Percentiles rank a stretch among this genome's conserved stretches.
phyloP scores from a whole-genome alignment of 2,888 invertebrate genomes.

The Syritta pipiens region DNA sequence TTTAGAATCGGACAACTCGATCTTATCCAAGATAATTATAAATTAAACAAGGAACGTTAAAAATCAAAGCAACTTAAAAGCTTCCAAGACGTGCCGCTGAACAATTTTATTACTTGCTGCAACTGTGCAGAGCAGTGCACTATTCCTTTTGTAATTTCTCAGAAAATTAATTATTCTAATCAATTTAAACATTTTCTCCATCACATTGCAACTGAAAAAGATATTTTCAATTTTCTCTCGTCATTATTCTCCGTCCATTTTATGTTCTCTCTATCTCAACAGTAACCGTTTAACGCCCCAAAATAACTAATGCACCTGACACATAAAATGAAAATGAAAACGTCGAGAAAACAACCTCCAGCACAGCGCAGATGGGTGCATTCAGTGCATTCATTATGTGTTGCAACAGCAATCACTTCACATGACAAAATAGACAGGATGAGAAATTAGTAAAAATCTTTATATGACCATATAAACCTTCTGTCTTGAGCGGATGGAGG shows the following conservation, averaged over 20 bases:
- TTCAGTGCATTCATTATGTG: slow-evolving; percentile 7
- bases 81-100: too few species aligned
- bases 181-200: slow-evolving; percentile 9
- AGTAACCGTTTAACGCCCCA: neutral
- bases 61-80: too few species aligned
- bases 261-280: neutral
- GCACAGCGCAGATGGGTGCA: slow-evolving; percentile 1
- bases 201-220: neutral
- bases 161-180: slow-evolving; percentile 7
- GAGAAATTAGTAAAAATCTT: slow-evolving; percentile 27
- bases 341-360: neutral
- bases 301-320: slow-evolving; percentile 22
- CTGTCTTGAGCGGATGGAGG: neutral
- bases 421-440: slow-evolving; percentile 20
- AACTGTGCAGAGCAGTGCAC: too few species aligned
- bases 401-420: slow-evolving; percentile 5
- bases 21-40: too few species aligned
- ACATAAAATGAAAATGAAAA: slow-evolving; percentile 11
- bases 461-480: slow-evolving; percentile 11
- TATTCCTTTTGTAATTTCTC: neutral
- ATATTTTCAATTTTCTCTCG: neutral
- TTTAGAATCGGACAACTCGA: too few species aligned
- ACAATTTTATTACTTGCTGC: too few species aligned
- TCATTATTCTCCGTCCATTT: slow-evolving; percentile 1
- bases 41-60: too few species aligned